phyloP scores from a whole-genome alignment of 1,140 invertebrate species.

The Brachionus asplanchnoidis region DNA sequence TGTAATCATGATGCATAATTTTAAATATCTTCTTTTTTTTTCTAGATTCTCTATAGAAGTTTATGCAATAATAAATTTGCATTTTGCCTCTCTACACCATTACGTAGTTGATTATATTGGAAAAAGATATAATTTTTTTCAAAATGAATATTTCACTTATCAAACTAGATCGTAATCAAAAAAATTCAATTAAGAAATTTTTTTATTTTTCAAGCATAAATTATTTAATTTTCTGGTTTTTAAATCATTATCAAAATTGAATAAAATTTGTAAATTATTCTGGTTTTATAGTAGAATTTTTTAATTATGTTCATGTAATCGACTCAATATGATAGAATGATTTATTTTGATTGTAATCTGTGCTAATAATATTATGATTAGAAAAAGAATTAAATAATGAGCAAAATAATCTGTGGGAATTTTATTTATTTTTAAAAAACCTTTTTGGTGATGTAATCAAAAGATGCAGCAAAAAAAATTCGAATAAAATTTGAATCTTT shows the following conservation, averaged over 20 bases:
- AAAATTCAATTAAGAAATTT: conserved; percentile 29
- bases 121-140: not conserved
- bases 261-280: conserved; percentile 61
- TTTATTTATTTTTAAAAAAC: no score
- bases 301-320: not conserved
- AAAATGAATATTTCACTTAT: not conserved
- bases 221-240: conserved; percentile 34
- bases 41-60: not conserved
- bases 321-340: no score
- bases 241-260: not conserved
- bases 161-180: not conserved
- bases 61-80: conserved; percentile 4
- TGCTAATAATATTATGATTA: no score
- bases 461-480: no score
- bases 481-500: no score
- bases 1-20: not conserved
- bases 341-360: no score
- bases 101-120: not conserved
- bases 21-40: not conserved
- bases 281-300: not conserved
- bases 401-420: no score
- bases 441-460: no score
- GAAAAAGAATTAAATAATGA: no score
- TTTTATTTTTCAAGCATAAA: conserved; percentile 43
- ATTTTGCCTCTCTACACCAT: not conserved